A percentile compares a stretch with the other conserved stretches of the same genome.
These are phyloP conservation scores for Anguilla marmorata DNA, from an alignment of 2,797 vertebrate species.

Conservation along the genomic window DNA sequence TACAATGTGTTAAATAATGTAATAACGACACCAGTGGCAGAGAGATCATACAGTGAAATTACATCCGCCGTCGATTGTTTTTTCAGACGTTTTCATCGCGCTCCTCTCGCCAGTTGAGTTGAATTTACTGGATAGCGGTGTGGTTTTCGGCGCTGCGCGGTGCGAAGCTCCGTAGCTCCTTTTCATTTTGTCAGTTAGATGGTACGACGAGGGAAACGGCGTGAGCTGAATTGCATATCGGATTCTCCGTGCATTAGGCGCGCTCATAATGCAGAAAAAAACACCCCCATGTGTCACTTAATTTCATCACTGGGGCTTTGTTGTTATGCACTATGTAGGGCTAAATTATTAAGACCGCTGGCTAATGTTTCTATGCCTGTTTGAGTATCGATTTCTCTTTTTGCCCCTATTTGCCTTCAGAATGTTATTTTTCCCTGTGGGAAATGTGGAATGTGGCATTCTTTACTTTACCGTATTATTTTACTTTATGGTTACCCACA, in stretches of 20 bases:
- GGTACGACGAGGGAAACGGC: conserved; percentile 25
- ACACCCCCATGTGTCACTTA: not conserved
- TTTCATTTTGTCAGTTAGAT: conserved; percentile 30
- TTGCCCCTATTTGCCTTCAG: not conserved
- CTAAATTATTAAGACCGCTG: not conserved
- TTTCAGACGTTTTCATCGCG: not conserved
- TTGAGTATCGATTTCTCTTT: not conserved
- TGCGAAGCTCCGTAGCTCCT: conserved; percentile 24
- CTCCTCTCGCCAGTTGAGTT: not conserved
- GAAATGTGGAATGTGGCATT: not conserved
- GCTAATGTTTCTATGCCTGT: not conserved
- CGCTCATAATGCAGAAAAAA: not conserved
- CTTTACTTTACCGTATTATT: not conserved
- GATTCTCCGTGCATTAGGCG: not conserved
- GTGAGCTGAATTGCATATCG: conserved; percentile 44
- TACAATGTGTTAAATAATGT: not conserved
- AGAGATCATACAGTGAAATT: not conserved
- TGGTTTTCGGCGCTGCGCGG: conserved; percentile 35
- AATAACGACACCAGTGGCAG: not conserved
- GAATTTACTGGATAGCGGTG: conserved; percentile 21
- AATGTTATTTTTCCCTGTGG: not conserved
- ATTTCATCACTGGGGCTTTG: not conserved
- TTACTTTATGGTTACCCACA: not conserved
- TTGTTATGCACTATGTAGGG: not conserved
- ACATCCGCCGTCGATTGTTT: not conserved